phyloP scores from a whole-genome alignment of 2,888 invertebrate species.

The Lithophane socia region DNA sequence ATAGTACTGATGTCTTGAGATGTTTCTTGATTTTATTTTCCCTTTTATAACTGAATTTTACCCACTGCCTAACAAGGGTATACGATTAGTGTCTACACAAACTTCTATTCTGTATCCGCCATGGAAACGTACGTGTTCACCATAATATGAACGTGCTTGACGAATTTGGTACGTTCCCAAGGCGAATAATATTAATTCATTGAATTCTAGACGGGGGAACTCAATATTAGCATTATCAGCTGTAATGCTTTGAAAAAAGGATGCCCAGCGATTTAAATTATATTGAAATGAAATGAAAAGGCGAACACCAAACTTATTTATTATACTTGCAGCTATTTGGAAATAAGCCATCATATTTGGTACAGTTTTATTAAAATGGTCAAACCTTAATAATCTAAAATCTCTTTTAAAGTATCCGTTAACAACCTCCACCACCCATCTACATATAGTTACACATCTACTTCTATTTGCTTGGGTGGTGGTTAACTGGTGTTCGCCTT shows the following conservation, averaged over 20 bases:
- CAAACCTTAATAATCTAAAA: not conserved
- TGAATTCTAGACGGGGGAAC: slow-evolving; percentile 1
- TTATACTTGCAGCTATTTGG: slow-evolving; percentile 23
- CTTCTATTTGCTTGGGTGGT: slow-evolving; percentile 4
- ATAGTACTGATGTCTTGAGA: not conserved
- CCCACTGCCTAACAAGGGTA: too few species aligned
- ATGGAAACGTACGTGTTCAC: slow-evolving; percentile 35
- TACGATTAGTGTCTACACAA: too few species aligned
- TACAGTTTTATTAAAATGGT: not conserved
- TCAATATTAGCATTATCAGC: slow-evolving; percentile 4
- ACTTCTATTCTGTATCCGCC: not conserved
- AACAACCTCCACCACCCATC: slow-evolving; percentile 4
- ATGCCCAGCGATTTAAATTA: too few species aligned
- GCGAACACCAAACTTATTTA: slow-evolving; percentile 37
- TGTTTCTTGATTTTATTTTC: slow-evolving; percentile 1
- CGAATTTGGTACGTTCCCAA: slow-evolving; percentile 47
- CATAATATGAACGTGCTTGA: slow-evolving; percentile 47
- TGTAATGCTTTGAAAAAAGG: too few species aligned
- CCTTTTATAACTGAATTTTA: slow-evolving; percentile 1
- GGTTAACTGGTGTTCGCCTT: slow-evolving; percentile 9
- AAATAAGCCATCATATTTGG: slow-evolving; percentile 22
- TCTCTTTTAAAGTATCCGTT: slow-evolving; percentile 21
- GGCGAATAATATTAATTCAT: slow-evolving; percentile 34
- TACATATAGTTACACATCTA: slow-evolving; percentile 10
- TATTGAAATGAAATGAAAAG: not conserved